Evolutionary conservation across 2,113 vertebrate species (phyloP).

Genomic region (Mola mola): DNA sequence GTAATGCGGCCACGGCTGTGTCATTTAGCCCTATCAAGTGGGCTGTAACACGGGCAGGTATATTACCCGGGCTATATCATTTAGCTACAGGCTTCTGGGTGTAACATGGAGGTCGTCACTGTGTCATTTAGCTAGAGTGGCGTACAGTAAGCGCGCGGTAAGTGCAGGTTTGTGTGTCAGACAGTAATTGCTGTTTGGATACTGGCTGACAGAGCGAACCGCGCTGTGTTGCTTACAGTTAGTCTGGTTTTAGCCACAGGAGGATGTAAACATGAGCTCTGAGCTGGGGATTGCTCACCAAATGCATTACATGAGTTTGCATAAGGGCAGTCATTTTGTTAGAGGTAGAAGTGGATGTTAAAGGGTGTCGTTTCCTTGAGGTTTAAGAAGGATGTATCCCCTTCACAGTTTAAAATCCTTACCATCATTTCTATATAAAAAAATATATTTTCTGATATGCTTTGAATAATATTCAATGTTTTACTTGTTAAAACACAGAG

Average conservation of each 20-base stretch:
- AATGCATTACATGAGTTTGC: too few relatives aligned
- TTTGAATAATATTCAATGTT: too few relatives aligned
- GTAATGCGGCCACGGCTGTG: constrained; percentile 10
- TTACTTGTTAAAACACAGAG: too few relatives aligned
- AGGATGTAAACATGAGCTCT: background rate
- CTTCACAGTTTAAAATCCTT: too few relatives aligned
- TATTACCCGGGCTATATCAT: constrained; percentile 46
- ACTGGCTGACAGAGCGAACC: constrained; percentile 35
- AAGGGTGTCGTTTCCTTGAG: too few relatives aligned
- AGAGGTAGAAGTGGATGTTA: too few relatives aligned
- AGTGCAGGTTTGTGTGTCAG: constrained; percentile 69
- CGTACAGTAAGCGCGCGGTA: constrained; percentile 41
- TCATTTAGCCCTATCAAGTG: constrained; percentile 30
- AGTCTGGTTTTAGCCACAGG: constrained; percentile 45
- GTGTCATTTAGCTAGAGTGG: constrained; percentile 56
- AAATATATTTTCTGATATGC: too few relatives aligned
- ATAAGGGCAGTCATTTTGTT: too few relatives aligned
- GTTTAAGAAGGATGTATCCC: too few relatives aligned
- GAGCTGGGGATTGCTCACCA: too few relatives aligned
- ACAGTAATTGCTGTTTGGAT: constrained; percentile 78
- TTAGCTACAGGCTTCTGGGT: constrained; percentile 39
- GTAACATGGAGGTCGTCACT: constrained; percentile 35
- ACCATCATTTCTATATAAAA: too few relatives aligned
- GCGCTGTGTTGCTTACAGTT: constrained; percentile 35
- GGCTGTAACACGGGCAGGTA: constrained; percentile 16